Conservation (phyloP, 2,888 invertebrate species). For the Rhagonycha lutea region DNA sequence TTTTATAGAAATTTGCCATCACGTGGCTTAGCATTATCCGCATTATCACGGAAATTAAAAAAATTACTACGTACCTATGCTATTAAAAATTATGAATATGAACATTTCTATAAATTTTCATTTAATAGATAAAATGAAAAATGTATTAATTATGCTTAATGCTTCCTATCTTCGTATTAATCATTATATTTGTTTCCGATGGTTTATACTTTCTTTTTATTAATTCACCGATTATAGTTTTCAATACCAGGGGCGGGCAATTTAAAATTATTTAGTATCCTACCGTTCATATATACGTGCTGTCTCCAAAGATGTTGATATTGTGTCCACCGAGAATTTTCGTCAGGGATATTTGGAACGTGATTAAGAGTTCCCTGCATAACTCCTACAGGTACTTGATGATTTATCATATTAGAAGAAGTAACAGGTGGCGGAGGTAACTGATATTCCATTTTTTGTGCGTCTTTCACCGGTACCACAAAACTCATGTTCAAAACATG, state of each 20-base stretch:
- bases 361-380: constrained; percentile 68
- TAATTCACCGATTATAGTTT: too few relatives aligned
- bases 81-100: background rate
- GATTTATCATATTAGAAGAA: constrained; percentile 49
- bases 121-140: background rate
- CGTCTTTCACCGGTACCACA: constrained; percentile 54
- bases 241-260: background rate
- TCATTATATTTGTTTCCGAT: background rate
- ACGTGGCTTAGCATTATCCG: constrained; percentile 1
- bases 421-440: constrained; percentile 57
- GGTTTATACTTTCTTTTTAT: background rate
- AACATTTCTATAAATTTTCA: background rate
- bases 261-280: background rate
- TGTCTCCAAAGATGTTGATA: constrained; percentile 80
- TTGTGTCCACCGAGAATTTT: constrained; percentile 68
- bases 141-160: background rate
- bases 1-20: constrained; percentile 12
- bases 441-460: constrained; percentile 57
- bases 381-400: constrained; percentile 66
- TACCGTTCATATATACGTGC: constrained; percentile 80
- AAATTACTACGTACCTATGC: constrained; percentile 7
- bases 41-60: constrained; percentile 11
- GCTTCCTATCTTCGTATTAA: background rate
- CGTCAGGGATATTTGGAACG: constrained; percentile 64
- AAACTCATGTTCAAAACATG: constrained; percentile 55